phyloP scores from a whole-genome alignment of 2,888 invertebrate species.

The Acronicta alni region DNA sequence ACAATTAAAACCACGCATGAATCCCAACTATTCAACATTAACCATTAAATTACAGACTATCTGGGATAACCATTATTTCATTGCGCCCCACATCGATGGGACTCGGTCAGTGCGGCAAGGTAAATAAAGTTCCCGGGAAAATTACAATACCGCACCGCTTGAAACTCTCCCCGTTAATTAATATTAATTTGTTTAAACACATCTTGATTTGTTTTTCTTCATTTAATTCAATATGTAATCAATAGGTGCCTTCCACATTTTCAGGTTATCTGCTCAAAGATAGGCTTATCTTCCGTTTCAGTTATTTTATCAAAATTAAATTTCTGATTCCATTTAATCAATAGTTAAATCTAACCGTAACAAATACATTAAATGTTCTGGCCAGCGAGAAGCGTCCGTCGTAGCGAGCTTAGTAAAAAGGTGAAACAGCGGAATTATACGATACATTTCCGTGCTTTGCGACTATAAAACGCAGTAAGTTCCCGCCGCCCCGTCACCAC shows the following conservation, averaged over 20 bases:
- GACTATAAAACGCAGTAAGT: slow-evolving; percentile 38
- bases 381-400: slow-evolving; percentile 37
- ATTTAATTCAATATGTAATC: no score
- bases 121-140: slow-evolving; percentile 34
- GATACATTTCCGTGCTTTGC: slow-evolving; percentile 46
- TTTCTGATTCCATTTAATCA: not conserved
- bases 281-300: no score
- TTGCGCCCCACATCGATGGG: slow-evolving; percentile 12
- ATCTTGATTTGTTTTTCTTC: not conserved
- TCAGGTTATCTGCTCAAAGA: no score
- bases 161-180: slow-evolving; percentile 26
- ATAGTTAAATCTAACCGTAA: slow-evolving; percentile 9
- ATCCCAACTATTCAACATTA: slow-evolving; percentile 34
- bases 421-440: slow-evolving; percentile 47
- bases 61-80: slow-evolving; percentile 6
- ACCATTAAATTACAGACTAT: slow-evolving; percentile 39
- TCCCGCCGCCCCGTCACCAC: slow-evolving; percentile 18
- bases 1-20: slow-evolving; percentile 42
- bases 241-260: no score
- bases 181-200: slow-evolving; percentile 31
- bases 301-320: no score
- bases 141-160: slow-evolving; percentile 26
- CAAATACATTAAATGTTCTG: slow-evolving; percentile 29
- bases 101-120: slow-evolving; percentile 20
- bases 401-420: slow-evolving; percentile 31